Base-by-base conservation (phyloP, 2,797 vertebrate genomes). In the Tauraco hartlaubi region DNA sequence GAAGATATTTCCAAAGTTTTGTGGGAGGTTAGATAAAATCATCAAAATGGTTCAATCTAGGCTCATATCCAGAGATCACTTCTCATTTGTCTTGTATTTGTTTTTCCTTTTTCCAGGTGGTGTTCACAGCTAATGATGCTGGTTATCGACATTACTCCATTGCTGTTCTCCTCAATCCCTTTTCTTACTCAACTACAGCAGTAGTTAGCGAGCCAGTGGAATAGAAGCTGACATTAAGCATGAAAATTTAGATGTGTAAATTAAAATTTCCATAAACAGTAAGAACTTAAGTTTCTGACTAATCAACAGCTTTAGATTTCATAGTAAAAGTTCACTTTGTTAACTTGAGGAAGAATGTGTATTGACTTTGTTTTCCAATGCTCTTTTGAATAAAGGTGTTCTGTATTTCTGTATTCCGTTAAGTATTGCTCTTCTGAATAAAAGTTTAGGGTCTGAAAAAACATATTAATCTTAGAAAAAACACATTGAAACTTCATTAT, bases 171-270 rank as follows among this genome's bases (percentile, higher is more conserved):
- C 97, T 99, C 75, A 99, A 98, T 62, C 99, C 99, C 5, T 99
- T 93, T 93, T 99, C 99, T 11, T 99, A 98, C 77, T 98, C 98
- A 64, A 98, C 98, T 76, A 99, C 99, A 6, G 99, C 98, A 4
- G 92, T 98, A 3, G 98, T 99, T 76, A 97, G 95, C 3, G 94
- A 97, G 9, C 93, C 95, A 64, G 95, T 98, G 21, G 97, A 15
- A 98, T 98, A 99, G 80, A 44, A 66, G 55, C 28, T 55, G 49
- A 84, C 12, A 64, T 6, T 19, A 73, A 46, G 21, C 39, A 58
- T 9, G 44, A 61, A 66, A 91, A 77, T 51, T 21, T 11, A 49
- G 14, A 78, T 41, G 26, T 64, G 21, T 25, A 67, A 80, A 72
- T 33, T 77, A 55, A 54, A 56, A 56, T 67, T 84, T 64, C 28